Evolutionary conservation across 2,888 invertebrate species (phyloP), one percentile per base, ranked within the genome.

Genomic region (Drosophila dives): DNA sequence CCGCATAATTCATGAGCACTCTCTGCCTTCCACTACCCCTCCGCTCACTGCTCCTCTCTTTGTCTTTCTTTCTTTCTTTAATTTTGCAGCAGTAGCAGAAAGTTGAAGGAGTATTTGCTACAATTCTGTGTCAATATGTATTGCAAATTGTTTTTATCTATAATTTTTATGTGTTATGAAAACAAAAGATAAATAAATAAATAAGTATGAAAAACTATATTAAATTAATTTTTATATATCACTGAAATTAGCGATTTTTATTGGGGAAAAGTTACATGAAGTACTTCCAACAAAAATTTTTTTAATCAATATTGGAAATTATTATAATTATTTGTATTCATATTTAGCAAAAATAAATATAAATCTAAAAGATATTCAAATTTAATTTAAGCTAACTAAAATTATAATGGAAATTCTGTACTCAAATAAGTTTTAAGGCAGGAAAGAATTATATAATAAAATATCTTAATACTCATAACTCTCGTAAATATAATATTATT

Each of bases 1-100:
- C 64, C 62, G 69, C 82, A 86, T 86, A 83, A 86, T 89, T 79
- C 81, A 89, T 86, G 86, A 87, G 67, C 45, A 20, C 15, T 15
- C 45, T 7, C 45, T 8, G 8, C 7, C 23, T 8, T 1, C 38
- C 38, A 36, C 36, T 15, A 6, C 3, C 11, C 34, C 7, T 7
- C 23, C 23, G 20, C 53, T 15, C 23, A 5, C 26, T 3, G 20
- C 10, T 23, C n/a, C 15, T 15, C 5, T 32, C n/a, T 12, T 1
- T 38, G 3, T 12, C 2, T 42, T 33, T n/a, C 26, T 26, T 58
- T 12, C 2, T 42, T 33, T n/a, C 26, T 26, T 58, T 36, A 45
- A 45, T n/a, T 50, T 17, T 1, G 15, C 26, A 11, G 23, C n/a
- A 17, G 42, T 15, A 23, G 3, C 32, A 7, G 33, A 53, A 33